Base-by-base conservation (phyloP, 2,797 vertebrate genomes). In the Protosalanx chinensis region DNA sequence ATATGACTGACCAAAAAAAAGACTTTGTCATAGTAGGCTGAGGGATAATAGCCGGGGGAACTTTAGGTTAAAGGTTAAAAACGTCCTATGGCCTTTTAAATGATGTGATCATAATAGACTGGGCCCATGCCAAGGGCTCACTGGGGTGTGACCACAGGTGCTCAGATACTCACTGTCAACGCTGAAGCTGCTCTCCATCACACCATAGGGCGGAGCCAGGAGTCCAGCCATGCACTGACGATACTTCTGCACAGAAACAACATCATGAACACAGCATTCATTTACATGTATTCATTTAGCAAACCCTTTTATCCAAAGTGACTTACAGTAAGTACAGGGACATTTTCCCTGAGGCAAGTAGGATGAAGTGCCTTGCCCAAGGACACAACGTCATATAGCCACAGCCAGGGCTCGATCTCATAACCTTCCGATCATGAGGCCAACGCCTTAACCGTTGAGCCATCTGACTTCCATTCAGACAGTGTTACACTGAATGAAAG, bases 201-300 rank as follows among this genome's bases (percentile, higher is more conserved):
- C 96, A 89, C 96, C 96, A 90, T 97, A 98, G 37, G 96, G 95
- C 86, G 98, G 97, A 88, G 95, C 94, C 66, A 98, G 92, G 73
- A 98, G 95, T 84, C 95, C 95, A 85, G 96, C 95, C 96, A 98
- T 97, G 85, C 94, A 97, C 83, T 95, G 94, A 83, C 95, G 96
- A 84, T 95, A 97, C 93, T 94, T 98, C 97, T 99, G 84, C 74
- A 88, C 91, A 89, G 88, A 82, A 81, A 77, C 65, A 41, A 71
- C 20, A 62, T 58, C 15, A 72, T 41, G 49, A 72, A n/a, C 78
- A 72, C 33, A 79, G 23, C 23, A 27, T 27, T n/a, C n/a, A n/a
- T n/a, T n/a, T n/a, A n/a, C n/a, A n/a, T n/a, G n/a, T n/a, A n/a
- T n/a, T n/a, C n/a, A n/a, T n/a, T n/a, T n/a, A n/a, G n/a, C n/a